Conservation (phyloP, 2,113 vertebrate genomes). For the Struthidea cinerea region DNA sequence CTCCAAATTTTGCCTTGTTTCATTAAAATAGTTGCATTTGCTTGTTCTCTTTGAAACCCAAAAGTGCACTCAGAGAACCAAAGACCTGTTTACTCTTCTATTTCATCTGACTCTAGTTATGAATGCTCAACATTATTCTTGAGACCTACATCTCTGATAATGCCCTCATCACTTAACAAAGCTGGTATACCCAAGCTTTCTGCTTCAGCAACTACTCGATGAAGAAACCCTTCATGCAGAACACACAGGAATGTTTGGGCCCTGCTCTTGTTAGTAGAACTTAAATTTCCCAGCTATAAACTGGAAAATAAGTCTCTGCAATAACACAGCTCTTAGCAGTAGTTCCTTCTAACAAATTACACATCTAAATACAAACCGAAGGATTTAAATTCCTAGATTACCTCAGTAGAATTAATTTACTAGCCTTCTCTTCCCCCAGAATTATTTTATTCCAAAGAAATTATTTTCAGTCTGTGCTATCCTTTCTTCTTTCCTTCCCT, state of each 20-base stretch:
- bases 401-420: background rate
- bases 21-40: background rate
- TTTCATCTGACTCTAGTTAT: background rate
- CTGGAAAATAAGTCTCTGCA: background rate
- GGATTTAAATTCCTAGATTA: conserved; percentile 11
- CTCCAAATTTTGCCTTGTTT: background rate
- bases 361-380: background rate
- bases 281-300: background rate
- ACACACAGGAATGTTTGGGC: background rate
- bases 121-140: background rate
- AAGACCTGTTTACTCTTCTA: background rate
- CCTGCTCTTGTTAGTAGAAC: background rate
- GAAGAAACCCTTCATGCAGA: background rate
- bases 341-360: background rate
- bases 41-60: background rate
- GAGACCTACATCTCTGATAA: background rate
- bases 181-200: background rate
- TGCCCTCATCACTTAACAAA: background rate
- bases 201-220: background rate
- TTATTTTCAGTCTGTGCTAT: background rate
- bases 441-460: conserved; percentile 30
- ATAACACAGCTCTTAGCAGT: background rate
- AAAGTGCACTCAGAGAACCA: background rate
- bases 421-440: conserved; percentile 6
- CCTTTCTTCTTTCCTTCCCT: background rate